Evolutionary conservation across 2,113 vertebrate species (phyloP), one percentile per base, ranked within the genome.

Genomic region (Picathartes gymnocephalus): DNA sequence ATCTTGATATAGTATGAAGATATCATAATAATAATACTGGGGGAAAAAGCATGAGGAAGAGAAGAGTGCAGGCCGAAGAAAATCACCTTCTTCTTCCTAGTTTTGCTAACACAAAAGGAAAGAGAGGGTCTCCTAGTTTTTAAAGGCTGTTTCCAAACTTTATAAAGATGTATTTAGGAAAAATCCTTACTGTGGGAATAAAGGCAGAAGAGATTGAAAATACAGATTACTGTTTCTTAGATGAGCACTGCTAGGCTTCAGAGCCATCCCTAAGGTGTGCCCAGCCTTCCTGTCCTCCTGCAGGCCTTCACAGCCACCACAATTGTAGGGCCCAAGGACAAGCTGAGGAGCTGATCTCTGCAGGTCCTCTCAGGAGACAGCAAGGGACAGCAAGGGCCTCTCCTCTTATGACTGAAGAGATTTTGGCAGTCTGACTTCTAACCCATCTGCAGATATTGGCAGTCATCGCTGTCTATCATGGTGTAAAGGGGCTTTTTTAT

Each of bases 261-360:
- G 71, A 92, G 53, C 6, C 15, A 31, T 6, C 10, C 11, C 3
- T 4, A 6, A 64, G 11, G 6, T 39, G 24, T 1, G 0, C 30
- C 48, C 10, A 25, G 42, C 9, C 22, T 35, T 18, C 20, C 14
- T 61, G 31, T 54, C 23, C 25, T 66, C 16, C 64, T 45, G 13
- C 0, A 1, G 28, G 21, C 7, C 19, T 80, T 40, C 57, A 39
- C 4, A 28, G 19, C 9, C 42, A 57, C 2, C 1, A 0, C 42
- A 48, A 7, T 3, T 22, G 24, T 1, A 57, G 69, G 35, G 45
- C 60, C 31, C 37, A 57, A 77, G 64, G 70, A 57, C 19, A 48
- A 61, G 19, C 19, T 44, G 31, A 57, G 86, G 16, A 65, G 45
- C 20, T 65, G 60, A 64, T 47, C 27, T 30, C 48, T 65, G n/a